These are phyloP conservation scores for Rhabdomys pumilio DNA, from an alignment of 2,797 vertebrate genomes.

Conservation along the genomic window DNA sequence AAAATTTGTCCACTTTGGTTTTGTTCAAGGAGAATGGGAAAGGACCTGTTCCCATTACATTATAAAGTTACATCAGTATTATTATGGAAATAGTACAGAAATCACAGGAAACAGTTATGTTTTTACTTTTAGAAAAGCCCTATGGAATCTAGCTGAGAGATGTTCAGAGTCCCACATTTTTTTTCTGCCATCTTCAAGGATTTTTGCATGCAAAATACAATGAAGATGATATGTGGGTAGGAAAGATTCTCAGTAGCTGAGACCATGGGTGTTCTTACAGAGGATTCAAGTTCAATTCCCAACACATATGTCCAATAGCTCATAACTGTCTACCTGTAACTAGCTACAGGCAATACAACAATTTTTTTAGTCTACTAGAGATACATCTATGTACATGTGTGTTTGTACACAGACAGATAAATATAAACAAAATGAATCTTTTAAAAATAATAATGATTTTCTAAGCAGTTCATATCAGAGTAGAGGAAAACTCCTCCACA, in stretches of 20 bases:
- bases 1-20: neutral
- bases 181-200: no score
- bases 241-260: neutral
- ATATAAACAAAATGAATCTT: neutral
- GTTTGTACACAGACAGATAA: neutral
- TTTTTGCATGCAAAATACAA: neutral
- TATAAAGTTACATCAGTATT: neutral
- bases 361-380: neutral
- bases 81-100: neutral
- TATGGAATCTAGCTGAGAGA: no score
- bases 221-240: slow-evolving; percentile 1
- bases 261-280: neutral
- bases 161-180: no score
- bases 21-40: neutral
- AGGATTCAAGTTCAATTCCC: neutral
- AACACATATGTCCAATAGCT: neutral
- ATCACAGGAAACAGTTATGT: neutral
- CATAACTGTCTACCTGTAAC: neutral
- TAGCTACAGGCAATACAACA: neutral
- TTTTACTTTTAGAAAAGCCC: fast-evolving
- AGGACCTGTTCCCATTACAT: neutral
- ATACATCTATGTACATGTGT: neutral
- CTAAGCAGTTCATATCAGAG: neutral
- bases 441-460: neutral
- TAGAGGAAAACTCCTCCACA: neutral